These are phyloP conservation scores for Ennomos erosarius DNA, from an alignment of 2,888 invertebrate genomes.

Conservation along the genomic window DNA sequence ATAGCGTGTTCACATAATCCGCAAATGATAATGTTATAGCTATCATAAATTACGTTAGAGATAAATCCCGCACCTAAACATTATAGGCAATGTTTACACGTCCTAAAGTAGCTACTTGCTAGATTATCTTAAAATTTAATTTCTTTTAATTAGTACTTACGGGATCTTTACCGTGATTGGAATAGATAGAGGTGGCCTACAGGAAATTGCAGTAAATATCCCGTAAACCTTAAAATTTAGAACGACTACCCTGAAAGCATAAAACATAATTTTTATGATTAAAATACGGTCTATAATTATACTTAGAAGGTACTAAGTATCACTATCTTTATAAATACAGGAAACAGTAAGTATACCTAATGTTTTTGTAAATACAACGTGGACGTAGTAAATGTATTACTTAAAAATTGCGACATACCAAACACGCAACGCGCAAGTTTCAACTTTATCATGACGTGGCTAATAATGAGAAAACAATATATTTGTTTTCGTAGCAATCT, in stretches of 20 bases:
- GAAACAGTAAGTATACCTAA: too few species aligned
- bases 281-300: too few species aligned
- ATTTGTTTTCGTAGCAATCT: not conserved
- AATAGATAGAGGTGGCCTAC: too few species aligned
- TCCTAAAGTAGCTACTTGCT: conserved; percentile 21
- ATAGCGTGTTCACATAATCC: conserved; percentile 10
- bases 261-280: too few species aligned
- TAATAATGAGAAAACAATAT: conserved; percentile 3
- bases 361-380: conserved; percentile 25
- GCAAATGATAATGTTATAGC: conserved; percentile 32
- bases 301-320: too few species aligned
- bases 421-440: conserved; percentile 2
- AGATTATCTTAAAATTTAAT: conserved; percentile 20
- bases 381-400: too few species aligned
- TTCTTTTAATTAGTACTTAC: not conserved
- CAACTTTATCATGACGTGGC: conserved; percentile 6
- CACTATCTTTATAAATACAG: conserved; percentile 23
- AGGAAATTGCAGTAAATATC: too few species aligned
- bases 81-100: conserved; percentile 48
- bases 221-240: too few species aligned
- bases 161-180: too few species aligned
- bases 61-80: conserved; percentile 52
- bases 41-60: conserved; percentile 25
- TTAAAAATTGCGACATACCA: conserved; percentile 20
- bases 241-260: too few species aligned